Conservation (phyloP, 2,113 vertebrate species). For the Sterrhoptilus dennistouni region DNA sequence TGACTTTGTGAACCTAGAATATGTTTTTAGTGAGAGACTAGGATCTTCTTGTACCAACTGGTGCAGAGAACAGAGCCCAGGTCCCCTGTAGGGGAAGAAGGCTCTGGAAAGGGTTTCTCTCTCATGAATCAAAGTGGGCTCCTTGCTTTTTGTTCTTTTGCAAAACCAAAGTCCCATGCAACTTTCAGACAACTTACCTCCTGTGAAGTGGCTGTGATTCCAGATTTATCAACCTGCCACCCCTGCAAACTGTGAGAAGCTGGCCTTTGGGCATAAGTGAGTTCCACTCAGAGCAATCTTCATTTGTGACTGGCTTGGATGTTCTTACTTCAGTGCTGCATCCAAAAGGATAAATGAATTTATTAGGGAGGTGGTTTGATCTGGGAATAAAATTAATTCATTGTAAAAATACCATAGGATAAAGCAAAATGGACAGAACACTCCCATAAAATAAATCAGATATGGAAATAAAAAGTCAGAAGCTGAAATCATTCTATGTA, state of each 20-base stretch:
- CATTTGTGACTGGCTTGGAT: not conserved
- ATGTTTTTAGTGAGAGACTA: not conserved
- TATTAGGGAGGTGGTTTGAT: not conserved
- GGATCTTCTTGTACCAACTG: not conserved
- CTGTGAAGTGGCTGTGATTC: not conserved
- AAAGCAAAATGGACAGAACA: not conserved
- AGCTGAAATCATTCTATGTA: not conserved
- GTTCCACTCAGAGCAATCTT: not conserved
- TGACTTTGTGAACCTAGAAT: not conserved
- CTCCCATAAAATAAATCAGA: not conserved
- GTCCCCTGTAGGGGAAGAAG: not conserved
- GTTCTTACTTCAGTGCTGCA: not conserved
- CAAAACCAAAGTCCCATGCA: not conserved
- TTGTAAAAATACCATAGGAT: not conserved
- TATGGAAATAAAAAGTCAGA: not conserved
- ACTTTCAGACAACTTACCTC: not conserved
- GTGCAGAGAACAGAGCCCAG: not conserved
- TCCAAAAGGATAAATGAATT: not conserved
- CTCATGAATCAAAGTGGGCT: not conserved
- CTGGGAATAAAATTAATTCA: not conserved
- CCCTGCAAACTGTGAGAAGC: not conserved
- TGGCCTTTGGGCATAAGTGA: not conserved
- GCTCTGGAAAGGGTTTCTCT: not conserved
- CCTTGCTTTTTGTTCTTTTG: not conserved
- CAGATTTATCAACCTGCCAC: not conserved